Evolutionary conservation across 2,113 vertebrate genomes (phyloP).

Genomic region (Ursus arctos): DNA sequence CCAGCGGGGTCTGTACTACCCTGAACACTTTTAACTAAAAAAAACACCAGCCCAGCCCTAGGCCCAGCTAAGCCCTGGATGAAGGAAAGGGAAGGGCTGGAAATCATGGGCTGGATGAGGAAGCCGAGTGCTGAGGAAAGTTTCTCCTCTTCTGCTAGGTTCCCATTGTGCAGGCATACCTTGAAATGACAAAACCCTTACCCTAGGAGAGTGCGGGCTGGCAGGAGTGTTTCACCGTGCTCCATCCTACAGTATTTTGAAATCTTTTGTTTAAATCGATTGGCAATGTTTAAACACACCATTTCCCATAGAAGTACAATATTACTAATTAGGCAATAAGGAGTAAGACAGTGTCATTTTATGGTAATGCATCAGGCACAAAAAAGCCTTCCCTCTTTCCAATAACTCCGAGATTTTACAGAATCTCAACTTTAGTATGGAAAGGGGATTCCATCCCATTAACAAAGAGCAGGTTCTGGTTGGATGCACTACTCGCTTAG

Average conservation of each 20-base stretch:
- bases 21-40: not conserved
- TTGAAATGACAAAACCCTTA: not conserved
- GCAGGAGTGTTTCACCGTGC: not conserved
- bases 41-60: not conserved
- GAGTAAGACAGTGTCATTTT: conserved; percentile 45
- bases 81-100: not conserved
- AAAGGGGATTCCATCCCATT: not conserved
- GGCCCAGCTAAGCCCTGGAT: not conserved
- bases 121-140: fast-evolving
- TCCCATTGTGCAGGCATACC: not conserved
- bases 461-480: not conserved
- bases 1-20: not conserved
- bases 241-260: conserved; percentile 30
- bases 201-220: conserved; percentile 20
- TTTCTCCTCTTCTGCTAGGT: not conserved
- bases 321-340: conserved; percentile 69
- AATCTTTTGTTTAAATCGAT: conserved; percentile 75
- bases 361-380: conserved; percentile 7
- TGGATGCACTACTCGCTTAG: not conserved
- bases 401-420: conserved; percentile 45
- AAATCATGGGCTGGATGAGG: fast-evolving
- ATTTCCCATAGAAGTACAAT: conserved; percentile 66
- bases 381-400: conserved; percentile 52
- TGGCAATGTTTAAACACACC: conserved; percentile 68
- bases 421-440: conserved; percentile 44